Conservation (phyloP, 2,888 invertebrate species). For the Hypomecis atomaria region DNA sequence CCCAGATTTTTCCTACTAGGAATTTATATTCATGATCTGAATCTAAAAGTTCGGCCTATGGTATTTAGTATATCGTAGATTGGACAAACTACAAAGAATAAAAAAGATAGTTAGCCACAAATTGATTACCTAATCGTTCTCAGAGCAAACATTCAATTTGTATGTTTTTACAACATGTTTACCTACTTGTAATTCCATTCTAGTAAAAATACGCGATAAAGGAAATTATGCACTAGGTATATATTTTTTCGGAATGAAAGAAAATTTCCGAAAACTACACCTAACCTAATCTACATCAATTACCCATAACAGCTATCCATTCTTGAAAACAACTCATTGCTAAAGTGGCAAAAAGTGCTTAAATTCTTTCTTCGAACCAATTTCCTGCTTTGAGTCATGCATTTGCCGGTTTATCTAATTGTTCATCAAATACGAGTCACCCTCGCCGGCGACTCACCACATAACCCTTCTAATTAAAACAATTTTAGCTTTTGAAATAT, state of each 20-base stretch:
- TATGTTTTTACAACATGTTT: too few species aligned
- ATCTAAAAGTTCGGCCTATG: too few species aligned
- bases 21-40: too few species aligned
- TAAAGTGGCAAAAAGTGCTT: constrained; percentile 15
- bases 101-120: too few species aligned
- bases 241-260: background rate
- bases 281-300: background rate
- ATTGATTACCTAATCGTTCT: too few species aligned
- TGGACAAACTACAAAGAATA: too few species aligned
- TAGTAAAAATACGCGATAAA: too few species aligned
- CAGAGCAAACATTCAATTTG: too few species aligned
- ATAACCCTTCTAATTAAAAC: constrained; percentile 34
- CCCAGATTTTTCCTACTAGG: too few species aligned
- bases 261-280: background rate
- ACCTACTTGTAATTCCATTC: too few species aligned
- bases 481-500: constrained; percentile 23
- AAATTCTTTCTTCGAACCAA: constrained; percentile 25
- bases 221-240: too few species aligned
- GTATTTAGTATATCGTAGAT: too few species aligned
- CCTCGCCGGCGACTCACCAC: constrained; percentile 38
- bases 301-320: background rate
- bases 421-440: constrained; percentile 40
- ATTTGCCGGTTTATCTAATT: constrained; percentile 38
- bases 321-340: constrained; percentile 4
- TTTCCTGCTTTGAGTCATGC: constrained; percentile 42